Percentiles rank a stretch among this genome's conserved stretches.
phyloP scores from a whole-genome alignment of 2,797 vertebrate genomes.

The Nannoperca obscura region DNA sequence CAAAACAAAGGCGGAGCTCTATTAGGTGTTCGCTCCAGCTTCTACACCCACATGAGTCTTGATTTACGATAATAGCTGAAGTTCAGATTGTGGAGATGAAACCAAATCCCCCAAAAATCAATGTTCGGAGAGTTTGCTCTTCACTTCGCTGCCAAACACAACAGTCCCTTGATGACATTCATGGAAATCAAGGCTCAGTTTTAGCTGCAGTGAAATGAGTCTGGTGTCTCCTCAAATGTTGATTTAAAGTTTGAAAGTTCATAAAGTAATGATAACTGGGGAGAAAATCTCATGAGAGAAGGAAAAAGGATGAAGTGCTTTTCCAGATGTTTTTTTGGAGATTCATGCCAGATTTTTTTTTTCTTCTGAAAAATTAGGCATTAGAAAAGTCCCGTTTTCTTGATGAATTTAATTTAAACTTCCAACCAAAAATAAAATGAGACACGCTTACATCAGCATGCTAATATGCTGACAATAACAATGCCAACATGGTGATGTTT shows the following conservation, averaged over 20 bases:
- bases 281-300: background rate
- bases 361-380: background rate
- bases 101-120: conserved; percentile 20
- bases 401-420: conserved; percentile 26
- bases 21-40: background rate
- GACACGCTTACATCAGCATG: background rate
- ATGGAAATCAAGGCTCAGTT: background rate
- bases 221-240: conserved; percentile 29
- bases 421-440: background rate
- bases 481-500: background rate
- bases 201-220: conserved; percentile 16
- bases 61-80: conserved; percentile 32
- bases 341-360: background rate
- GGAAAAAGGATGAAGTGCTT: conserved; percentile 24
- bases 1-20: conserved; percentile 4
- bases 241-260: conserved; percentile 29
- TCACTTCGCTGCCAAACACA: conserved; percentile 39
- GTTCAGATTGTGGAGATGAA: conserved; percentile 32
- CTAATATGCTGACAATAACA: background rate
- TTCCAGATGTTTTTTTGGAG: conserved; percentile 27
- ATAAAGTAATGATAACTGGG: conserved; percentile 20
- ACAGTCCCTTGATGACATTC: conserved; percentile 24
- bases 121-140: conserved; percentile 30
- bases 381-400: background rate
- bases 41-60: conserved; percentile 2